These are phyloP conservation scores for Dendrocincla tyrannina DNA, from an alignment of 2,797 vertebrate genomes.

Conservation along the genomic window DNA sequence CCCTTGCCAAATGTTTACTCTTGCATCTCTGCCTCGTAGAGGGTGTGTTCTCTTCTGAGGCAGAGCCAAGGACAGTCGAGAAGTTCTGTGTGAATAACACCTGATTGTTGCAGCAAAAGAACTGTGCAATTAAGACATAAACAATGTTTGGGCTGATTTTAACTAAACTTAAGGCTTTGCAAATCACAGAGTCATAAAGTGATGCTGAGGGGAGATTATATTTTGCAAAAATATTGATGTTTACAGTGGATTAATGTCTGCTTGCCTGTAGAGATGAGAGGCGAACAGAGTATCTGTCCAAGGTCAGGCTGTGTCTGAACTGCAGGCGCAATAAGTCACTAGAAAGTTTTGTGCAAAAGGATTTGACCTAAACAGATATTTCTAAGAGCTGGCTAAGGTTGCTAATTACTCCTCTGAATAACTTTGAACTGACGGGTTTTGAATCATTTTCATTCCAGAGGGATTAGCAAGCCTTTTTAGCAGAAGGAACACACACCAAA, in stretches of 20 bases:
- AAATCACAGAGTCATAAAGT: slow-evolving; percentile 70
- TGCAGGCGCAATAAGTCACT: slow-evolving; percentile 11
- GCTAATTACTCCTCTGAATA: slow-evolving; percentile 29
- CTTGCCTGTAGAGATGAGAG: slow-evolving; percentile 29
- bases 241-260: slow-evolving; percentile 73
- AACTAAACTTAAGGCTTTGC: slow-evolving; percentile 72
- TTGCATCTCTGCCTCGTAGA: slow-evolving; percentile 61
- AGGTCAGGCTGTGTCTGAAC: slow-evolving; percentile 35
- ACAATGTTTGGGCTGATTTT: slow-evolving; percentile 71
- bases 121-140: slow-evolving; percentile 71
- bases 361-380: slow-evolving; percentile 23
- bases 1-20: slow-evolving; percentile 72
- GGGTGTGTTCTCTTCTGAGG: slow-evolving; percentile 61
- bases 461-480: slow-evolving; percentile 29
- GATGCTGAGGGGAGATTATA: slow-evolving; percentile 47
- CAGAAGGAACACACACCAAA: not conserved
- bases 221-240: slow-evolving; percentile 75
- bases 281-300: slow-evolving; percentile 2
- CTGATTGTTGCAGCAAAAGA: slow-evolving; percentile 67
- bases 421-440: not conserved
- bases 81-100: slow-evolving; percentile 73
- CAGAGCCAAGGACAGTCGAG: slow-evolving; percentile 70
- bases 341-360: slow-evolving; percentile 12
- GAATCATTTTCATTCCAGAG: slow-evolving; percentile 18
- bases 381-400: slow-evolving; percentile 10